These are phyloP conservation scores for Mythimna ferrago DNA, from an alignment of 2,888 invertebrate genomes.

Conservation along the genomic window DNA sequence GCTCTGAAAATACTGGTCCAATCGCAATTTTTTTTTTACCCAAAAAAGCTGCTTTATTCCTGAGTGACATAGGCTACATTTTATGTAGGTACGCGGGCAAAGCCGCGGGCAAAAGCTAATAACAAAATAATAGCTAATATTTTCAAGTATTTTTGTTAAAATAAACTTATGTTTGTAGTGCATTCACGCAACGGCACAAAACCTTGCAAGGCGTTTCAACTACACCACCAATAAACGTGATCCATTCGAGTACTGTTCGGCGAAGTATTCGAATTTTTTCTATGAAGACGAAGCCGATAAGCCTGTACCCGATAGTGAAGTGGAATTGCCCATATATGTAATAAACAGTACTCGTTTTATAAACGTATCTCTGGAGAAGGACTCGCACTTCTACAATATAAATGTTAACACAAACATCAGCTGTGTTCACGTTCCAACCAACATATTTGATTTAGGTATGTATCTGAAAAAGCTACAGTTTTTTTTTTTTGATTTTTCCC, in stretches of 20 bases:
- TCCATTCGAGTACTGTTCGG: constrained; percentile 93
- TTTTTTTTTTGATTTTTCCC: not conserved
- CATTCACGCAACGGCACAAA: constrained; percentile 94
- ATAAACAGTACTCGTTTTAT: constrained; percentile 83
- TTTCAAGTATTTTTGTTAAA: not conserved
- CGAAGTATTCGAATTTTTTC: constrained; percentile 93
- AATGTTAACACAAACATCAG: constrained; percentile 95
- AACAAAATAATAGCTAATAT: not conserved
- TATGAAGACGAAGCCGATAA: constrained; percentile 69
- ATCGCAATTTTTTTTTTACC: too few species aligned
- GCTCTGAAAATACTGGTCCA: too few species aligned
- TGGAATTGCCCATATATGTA: constrained; percentile 75
- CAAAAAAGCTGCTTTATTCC: too few species aligned
- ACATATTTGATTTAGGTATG: constrained; percentile 97
- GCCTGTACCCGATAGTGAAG: constrained; percentile 40
- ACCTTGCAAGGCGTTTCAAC: constrained; percentile 91
- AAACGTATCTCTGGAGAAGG: constrained; percentile 91
- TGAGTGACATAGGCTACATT: too few species aligned
- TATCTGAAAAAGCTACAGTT: constrained; percentile 68
- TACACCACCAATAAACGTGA: constrained; percentile 78
- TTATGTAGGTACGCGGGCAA: too few species aligned
- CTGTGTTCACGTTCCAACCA: constrained; percentile 98
- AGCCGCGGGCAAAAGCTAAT: too few species aligned
- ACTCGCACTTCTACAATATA: constrained; percentile 96
- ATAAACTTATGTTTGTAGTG: constrained; percentile 86